These are phyloP conservation scores for Drosophila sp. DNA, from an alignment of 1,140 invertebrate genomes.

Conservation along the genomic window DNA sequence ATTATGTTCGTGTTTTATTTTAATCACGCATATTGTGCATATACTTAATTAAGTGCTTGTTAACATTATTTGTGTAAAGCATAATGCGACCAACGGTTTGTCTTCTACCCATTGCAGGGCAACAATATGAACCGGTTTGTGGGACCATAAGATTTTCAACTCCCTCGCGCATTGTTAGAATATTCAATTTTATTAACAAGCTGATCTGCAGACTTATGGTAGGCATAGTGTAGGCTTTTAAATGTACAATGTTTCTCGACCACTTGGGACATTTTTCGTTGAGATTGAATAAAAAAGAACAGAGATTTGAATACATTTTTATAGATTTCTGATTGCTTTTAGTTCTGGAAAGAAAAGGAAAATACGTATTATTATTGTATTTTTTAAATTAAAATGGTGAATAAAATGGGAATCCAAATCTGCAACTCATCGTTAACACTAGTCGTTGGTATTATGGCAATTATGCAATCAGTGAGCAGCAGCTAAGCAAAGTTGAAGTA, in stretches of 20 bases:
- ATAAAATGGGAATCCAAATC: no score
- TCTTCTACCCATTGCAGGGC: constrained; percentile 1
- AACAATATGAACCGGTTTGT: not conserved
- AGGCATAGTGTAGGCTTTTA: not conserved
- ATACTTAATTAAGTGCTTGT: constrained; percentile 80
- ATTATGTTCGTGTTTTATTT: constrained; percentile 70
- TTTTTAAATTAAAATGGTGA: no score
- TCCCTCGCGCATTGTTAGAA: constrained; percentile 28
- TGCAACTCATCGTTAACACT: not conserved
- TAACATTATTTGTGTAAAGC: constrained; percentile 71
- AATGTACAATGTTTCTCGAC: no score
- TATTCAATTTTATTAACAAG: constrained; percentile 14
- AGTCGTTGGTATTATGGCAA: not conserved
- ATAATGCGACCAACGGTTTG: constrained; percentile 52
- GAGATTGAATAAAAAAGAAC: no score
- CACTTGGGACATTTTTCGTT: no score
- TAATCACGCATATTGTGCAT: constrained; percentile 79
- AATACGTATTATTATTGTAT: no score
- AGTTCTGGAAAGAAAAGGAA: no score
- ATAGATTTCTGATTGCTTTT: no score
- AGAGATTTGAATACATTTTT: no score
- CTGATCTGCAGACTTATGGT: not conserved
- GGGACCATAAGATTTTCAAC: not conserved
- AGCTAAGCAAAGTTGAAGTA: constrained; percentile 13
- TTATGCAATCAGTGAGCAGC: constrained; percentile 8